These are phyloP conservation scores for Pteropus alecto DNA, from an alignment of 2,113 vertebrate genomes.

Conservation along the genomic window DNA sequence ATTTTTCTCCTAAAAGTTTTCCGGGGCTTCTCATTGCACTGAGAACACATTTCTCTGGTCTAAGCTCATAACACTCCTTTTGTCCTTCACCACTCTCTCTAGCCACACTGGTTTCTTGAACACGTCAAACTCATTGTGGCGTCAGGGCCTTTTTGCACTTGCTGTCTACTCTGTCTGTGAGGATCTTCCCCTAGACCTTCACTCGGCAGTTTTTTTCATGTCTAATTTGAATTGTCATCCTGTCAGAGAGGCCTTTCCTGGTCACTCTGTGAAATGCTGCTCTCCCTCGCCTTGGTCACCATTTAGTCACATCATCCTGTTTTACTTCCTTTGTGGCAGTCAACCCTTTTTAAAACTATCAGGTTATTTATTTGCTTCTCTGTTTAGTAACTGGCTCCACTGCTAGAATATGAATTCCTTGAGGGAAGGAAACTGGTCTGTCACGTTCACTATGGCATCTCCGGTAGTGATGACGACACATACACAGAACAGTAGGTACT, in stretches of 20 bases:
- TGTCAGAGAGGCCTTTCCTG: not conserved
- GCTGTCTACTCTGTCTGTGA: not conserved
- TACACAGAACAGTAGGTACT: not conserved
- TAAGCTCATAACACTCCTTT: not conserved
- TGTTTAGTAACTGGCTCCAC: not conserved
- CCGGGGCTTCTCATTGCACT: not conserved
- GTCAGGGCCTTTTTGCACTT: not conserved
- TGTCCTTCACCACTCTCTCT: accelerated
- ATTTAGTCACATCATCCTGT: not conserved
- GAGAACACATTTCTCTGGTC: not conserved
- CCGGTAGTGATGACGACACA: not conserved
- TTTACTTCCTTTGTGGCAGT: not conserved
- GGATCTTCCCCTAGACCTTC: not conserved
- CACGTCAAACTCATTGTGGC: not conserved
- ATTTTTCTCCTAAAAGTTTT: not conserved
- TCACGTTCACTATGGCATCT: not conserved
- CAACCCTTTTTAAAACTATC: not conserved
- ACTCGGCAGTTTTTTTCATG: not conserved
- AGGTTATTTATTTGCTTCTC: not conserved
- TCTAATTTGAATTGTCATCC: not conserved
- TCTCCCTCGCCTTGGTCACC: not conserved
- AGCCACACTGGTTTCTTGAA: not conserved
- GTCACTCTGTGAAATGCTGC: not conserved
- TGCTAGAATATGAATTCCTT: not conserved
- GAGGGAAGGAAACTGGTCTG: not conserved